phyloP scores from a whole-genome alignment of 2,888 invertebrate genomes.

The Melolontha melolontha region DNA sequence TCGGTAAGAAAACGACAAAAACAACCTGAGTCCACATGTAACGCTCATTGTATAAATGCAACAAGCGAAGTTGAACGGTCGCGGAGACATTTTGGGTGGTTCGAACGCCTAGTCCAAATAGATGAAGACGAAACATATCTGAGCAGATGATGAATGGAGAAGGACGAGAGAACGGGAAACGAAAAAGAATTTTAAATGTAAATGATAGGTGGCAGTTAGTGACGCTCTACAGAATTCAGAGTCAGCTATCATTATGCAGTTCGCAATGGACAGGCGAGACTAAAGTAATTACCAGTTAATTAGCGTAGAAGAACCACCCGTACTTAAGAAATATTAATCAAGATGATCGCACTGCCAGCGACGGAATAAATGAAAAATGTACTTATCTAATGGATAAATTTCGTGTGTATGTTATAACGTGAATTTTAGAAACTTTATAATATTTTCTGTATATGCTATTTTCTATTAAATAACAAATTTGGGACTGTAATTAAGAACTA shows the following conservation, averaged over 20 bases:
- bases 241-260: not conserved
- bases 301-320: constrained; percentile 29
- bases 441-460: no score
- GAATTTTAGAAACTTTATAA: no score
- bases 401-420: no score
- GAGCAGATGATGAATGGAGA: not conserved
- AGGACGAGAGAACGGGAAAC: not conserved
- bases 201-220: constrained; percentile 33
- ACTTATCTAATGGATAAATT: no score
- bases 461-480: no score
- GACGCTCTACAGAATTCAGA: constrained; percentile 10
- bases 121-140: not conserved
- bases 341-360: not conserved
- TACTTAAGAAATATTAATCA: constrained; percentile 28
- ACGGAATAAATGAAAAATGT: no score
- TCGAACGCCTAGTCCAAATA: not conserved
- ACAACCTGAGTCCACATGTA: no score
- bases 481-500: no score
- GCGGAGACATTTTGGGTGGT: not conserved
- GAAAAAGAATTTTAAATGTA: constrained; percentile 17
- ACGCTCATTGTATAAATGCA: no score
- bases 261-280: constrained; percentile 27
- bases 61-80: no score
- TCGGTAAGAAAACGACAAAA: no score
- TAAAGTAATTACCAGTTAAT: constrained; percentile 35